Evolutionary conservation across 2,888 invertebrate genomes (phyloP).

Genomic region (Drosophila demipolita): DNA sequence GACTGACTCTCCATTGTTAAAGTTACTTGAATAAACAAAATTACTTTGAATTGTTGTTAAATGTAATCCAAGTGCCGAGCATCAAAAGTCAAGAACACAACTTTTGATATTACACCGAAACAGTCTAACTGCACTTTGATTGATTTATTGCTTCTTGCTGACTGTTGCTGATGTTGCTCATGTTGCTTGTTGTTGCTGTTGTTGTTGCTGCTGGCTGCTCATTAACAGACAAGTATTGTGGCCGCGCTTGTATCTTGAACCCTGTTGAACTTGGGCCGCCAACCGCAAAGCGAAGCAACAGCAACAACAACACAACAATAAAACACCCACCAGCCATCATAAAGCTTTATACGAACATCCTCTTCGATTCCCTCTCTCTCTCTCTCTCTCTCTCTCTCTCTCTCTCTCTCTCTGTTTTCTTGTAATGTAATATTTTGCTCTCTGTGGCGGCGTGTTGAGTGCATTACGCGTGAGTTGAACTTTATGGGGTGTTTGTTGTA

Average conservation of each 20-base stretch:
- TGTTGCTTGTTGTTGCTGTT: slow-evolving; percentile 2
- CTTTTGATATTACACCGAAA: slow-evolving; percentile 37
- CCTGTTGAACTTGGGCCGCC: slow-evolving; percentile 67
- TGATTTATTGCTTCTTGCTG: slow-evolving; percentile 61
- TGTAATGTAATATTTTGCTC: slow-evolving; percentile 24
- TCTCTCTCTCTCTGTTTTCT: not conserved
- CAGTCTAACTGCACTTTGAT: slow-evolving; percentile 67
- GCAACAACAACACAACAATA: slow-evolving; percentile 31
- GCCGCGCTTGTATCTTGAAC: slow-evolving; percentile 67
- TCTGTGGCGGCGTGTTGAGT: slow-evolving; percentile 31
- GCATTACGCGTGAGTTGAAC: slow-evolving; percentile 56
- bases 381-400: not conserved
- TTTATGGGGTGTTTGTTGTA: slow-evolving; percentile 70
- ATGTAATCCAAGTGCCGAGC: slow-evolving; percentile 16
- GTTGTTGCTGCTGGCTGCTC: slow-evolving; percentile 40
- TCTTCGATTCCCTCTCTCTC: slow-evolving; percentile 4
- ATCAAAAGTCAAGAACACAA: slow-evolving; percentile 31
- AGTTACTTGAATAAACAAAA: slow-evolving; percentile 8
- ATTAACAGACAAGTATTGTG: slow-evolving; percentile 61
- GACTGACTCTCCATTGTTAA: not conserved
- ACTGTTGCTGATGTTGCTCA: not conserved
- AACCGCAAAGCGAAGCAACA: slow-evolving; percentile 63
- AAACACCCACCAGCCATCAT: slow-evolving; percentile 51
- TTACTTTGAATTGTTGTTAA: slow-evolving; percentile 21
- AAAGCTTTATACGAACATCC: slow-evolving; percentile 29